These are phyloP conservation scores for Peribatodes rhomboidaria DNA, from an alignment of 2,888 invertebrate genomes.

Conservation along the genomic window DNA sequence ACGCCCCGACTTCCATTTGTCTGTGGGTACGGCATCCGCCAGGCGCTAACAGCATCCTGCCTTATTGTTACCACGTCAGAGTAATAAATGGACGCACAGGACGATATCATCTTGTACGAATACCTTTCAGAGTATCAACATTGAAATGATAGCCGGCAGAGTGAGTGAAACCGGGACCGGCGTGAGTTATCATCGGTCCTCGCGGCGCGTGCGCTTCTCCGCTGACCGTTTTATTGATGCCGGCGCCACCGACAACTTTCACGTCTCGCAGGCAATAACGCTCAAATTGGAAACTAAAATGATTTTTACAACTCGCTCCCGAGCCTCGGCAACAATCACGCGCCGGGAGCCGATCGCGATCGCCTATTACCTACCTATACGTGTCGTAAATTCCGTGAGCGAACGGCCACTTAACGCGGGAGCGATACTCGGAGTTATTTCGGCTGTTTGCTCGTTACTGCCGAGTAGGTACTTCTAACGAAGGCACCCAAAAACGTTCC, in stretches of 20 bases:
- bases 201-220: conserved; percentile 69
- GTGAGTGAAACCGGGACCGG: conserved; percentile 55
- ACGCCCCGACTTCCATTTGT: conserved; percentile 75
- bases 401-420: conserved; percentile 79
- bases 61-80: conserved; percentile 79
- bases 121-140: conserved; percentile 68
- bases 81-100: conserved; percentile 72
- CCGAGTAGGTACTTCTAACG: conserved; percentile 81
- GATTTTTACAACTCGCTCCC: conserved; percentile 76
- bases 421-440: conserved; percentile 78
- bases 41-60: conserved; percentile 74
- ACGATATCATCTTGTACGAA: conserved; percentile 71
- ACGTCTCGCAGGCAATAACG: conserved; percentile 81
- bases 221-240: conserved; percentile 80
- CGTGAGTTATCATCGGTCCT: conserved; percentile 65
- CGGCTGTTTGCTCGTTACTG: conserved; percentile 83
- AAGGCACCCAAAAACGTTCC: conserved; percentile 83
- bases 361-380: conserved; percentile 64
- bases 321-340: conserved; percentile 63
- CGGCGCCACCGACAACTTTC: conserved; percentile 85
- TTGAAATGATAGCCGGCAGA: conserved; percentile 63
- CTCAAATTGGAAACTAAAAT: conserved; percentile 83
- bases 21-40: conserved; percentile 57
- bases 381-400: conserved; percentile 79
- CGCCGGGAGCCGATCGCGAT: conserved; percentile 68